Evolutionary conservation across 1,140 invertebrate genomes (phyloP).

Genomic region (Maconellicoccus hirsutus): DNA sequence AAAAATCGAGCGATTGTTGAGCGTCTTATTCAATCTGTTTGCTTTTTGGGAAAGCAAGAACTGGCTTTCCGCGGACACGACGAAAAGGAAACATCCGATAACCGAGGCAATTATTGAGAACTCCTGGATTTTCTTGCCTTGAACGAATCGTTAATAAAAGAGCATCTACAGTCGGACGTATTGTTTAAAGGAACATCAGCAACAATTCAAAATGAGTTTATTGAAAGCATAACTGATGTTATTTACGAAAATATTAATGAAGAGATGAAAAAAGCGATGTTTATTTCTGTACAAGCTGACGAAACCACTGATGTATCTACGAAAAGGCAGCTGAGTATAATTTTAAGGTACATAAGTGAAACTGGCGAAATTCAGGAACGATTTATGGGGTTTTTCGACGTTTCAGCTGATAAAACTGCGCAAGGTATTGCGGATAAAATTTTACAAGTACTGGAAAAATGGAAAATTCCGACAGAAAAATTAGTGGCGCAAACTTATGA

Average conservation of each 20-base stretch:
- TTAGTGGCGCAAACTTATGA: conserved; percentile 26
- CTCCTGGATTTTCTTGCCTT: neutral
- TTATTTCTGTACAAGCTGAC: conserved; percentile 25
- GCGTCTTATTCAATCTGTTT: neutral
- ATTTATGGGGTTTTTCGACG: conserved; percentile 14
- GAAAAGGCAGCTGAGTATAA: conserved; percentile 15
- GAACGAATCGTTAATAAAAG: conserved; percentile 7
- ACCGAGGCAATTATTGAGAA: conserved; percentile 18
- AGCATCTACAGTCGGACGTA: neutral
- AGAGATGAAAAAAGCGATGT: conserved; percentile 13
- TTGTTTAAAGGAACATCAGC: neutral
- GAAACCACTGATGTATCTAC: conserved; percentile 23
- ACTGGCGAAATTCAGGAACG: neutral
- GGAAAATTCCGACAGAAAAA: neutral
- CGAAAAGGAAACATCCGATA: neutral
- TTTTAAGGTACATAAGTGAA: neutral
- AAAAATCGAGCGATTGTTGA: conserved; percentile 4
- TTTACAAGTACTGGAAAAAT: no score
- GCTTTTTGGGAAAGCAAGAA: conserved; percentile 22
- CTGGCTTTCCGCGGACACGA: conserved; percentile 7
- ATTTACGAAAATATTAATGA: neutral
- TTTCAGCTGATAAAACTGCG: neutral
- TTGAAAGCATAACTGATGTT: neutral
- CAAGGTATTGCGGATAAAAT: no score
- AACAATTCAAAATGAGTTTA: conserved; percentile 11